Conservation (phyloP, 2,888 invertebrate genomes). For the Phalera bucephala region DNA sequence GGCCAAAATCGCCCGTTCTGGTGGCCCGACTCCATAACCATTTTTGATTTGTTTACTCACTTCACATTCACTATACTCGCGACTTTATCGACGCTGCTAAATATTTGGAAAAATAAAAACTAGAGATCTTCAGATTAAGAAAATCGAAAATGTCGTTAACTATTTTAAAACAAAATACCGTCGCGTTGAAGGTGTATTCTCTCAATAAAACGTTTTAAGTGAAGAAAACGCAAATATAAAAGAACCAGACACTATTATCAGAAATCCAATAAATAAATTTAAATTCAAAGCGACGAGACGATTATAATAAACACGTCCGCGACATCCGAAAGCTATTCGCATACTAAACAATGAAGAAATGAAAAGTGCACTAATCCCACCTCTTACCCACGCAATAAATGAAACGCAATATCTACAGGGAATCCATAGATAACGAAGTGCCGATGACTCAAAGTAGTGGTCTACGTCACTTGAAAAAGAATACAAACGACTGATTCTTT, state of each 20-base stretch:
- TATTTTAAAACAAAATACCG: too few species aligned
- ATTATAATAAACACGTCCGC: conserved; percentile 37
- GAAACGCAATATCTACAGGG: conserved; percentile 43
- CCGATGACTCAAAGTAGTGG: conserved; percentile 36
- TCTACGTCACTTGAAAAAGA: conserved; percentile 3
- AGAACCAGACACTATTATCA: not conserved
- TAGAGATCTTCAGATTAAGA: conserved; percentile 18
- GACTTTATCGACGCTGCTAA: conserved; percentile 56
- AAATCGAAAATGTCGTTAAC: not conserved
- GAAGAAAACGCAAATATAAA: not conserved
- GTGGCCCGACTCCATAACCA: conserved; percentile 76
- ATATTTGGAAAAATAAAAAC: conserved; percentile 2
- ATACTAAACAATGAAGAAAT: conserved; percentile 47
- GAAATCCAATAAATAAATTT: conserved; percentile 5
- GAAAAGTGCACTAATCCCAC: conserved; percentile 42
- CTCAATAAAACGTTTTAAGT: too few species aligned
- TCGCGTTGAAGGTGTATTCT: too few species aligned
- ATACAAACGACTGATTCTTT: too few species aligned
- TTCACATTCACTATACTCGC: conserved; percentile 34
- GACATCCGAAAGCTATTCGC: conserved; percentile 42
- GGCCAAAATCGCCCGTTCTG: conserved; percentile 74
- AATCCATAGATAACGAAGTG: conserved; percentile 47
- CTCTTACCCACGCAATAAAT: conserved; percentile 37
- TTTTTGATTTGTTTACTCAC: conserved; percentile 48
- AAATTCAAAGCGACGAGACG: conserved; percentile 10